Base-by-base conservation (phyloP, 2,888 invertebrate genomes). In the Stenodema calcarata region DNA sequence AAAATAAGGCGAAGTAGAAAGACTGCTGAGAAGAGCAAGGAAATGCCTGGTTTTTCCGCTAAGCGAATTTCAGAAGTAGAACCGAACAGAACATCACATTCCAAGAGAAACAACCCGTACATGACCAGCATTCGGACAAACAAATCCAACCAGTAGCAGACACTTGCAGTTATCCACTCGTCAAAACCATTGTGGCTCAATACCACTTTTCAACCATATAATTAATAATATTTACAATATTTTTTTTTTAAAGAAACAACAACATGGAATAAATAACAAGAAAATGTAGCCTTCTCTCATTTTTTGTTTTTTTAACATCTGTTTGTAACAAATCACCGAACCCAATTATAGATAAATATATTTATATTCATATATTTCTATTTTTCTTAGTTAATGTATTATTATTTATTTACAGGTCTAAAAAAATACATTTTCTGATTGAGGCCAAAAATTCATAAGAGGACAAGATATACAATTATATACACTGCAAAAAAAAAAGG, bases 341-440 rank as follows among this genome's bases (percentile, higher is more conserved):
- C 78, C 86, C 86, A 86, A 69, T 84, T 44, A 84, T 84, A 86
- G 86, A 86, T 86, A 86, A 86, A 79, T 86, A 86, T 86, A 86
- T 75, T 50, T 79, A 62, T 62, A 18, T 78, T 42, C 6, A 69
- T 70, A 41, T 82, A 82, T 82, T 41, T 84, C 70, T 86, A 79
- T 85, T 50, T 30, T 85, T 35, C 75, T 69, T 86, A 86, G 41
- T 87, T 88, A 86, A 82, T 86, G 44, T 84, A 84, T 88, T 84
- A 84, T 88, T 88, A 88, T 88, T 88, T 89, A 89, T 89, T 42
- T 89, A 89, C 89, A 89, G 41, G 86, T 89, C 88, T 89, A 89
- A 86, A 89, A 89, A 89, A 89, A 89, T 89, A 89, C 89, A 87
- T 78, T 88, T 87, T 86, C 80, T 87, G 82, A 86, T 83, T 87